Conservation (phyloP, 2,888 invertebrate genomes). For the Ophraella communa region DNA sequence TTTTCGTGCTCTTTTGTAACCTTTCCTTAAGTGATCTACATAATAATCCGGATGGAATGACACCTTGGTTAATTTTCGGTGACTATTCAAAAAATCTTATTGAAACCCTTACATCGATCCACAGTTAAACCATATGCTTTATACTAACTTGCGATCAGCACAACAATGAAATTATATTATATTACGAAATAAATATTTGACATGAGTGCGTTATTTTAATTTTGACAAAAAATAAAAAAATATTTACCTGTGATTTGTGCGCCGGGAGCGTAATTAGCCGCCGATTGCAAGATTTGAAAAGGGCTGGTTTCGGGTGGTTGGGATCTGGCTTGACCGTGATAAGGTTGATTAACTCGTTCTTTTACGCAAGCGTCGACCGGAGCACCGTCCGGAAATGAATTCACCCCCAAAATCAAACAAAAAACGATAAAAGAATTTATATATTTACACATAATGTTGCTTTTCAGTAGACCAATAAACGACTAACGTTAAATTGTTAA, state of each 20-base stretch:
- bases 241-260: constrained; percentile 73
- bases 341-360: constrained; percentile 75
- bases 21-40: too few relatives aligned
- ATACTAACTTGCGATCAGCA: too few relatives aligned
- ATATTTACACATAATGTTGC: background rate
- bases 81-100: too few relatives aligned
- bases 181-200: too few relatives aligned
- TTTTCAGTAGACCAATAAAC: background rate
- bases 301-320: constrained; percentile 71
- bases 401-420: constrained; percentile 26
- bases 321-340: constrained; percentile 76
- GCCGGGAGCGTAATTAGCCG: constrained; percentile 71
- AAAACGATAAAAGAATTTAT: constrained; percentile 9
- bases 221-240: too few relatives aligned
- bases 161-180: too few relatives aligned
- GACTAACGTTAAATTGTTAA: constrained; percentile 3
- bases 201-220: too few relatives aligned
- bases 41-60: too few relatives aligned
- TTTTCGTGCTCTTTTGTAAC: too few relatives aligned
- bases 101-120: too few relatives aligned
- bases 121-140: too few relatives aligned
- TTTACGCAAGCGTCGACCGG: constrained; percentile 83
- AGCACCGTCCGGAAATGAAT: constrained; percentile 79
- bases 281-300: constrained; percentile 72
- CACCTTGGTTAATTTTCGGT: too few relatives aligned